Conservation (phyloP, 2,888 invertebrate genomes). For the Ophion costatus region DNA sequence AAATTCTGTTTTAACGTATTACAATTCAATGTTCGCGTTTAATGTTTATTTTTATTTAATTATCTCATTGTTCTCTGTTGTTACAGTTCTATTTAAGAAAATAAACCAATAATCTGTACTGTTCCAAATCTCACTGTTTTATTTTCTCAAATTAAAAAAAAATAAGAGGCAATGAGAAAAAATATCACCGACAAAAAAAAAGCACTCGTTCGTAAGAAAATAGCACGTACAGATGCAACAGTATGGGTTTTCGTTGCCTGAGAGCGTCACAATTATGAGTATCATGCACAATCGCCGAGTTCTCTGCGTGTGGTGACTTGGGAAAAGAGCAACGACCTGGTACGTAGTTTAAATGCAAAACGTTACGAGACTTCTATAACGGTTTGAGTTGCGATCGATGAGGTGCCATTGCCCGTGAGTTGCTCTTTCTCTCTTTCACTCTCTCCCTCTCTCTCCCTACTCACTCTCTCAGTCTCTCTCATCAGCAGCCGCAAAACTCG, state of each 20-base stretch:
- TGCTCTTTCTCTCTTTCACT: neutral
- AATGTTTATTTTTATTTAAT: neutral
- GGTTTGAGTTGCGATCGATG: slow-evolving; percentile 59
- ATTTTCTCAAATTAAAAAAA: too few relatives aligned
- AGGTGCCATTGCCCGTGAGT: slow-evolving; percentile 51
- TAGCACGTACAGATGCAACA: neutral
- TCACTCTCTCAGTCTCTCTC: neutral
- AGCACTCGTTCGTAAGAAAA: neutral
- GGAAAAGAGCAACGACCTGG: neutral
- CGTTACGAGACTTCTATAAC: slow-evolving; percentile 47
- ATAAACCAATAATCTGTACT: neutral
- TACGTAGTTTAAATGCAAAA: slow-evolving; percentile 31
- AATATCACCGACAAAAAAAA: neutral
- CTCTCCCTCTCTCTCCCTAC: slow-evolving; percentile 1
- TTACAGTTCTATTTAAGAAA: neutral
- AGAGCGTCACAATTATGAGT: neutral
- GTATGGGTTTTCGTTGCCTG: too few relatives aligned
- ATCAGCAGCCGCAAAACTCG: slow-evolving; percentile 23
- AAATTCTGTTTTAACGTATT: neutral
- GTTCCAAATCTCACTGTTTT: too few relatives aligned
- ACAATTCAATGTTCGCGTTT: neutral
- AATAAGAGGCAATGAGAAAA: neutral
- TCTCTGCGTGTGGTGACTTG: neutral
- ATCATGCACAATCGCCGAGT: neutral
- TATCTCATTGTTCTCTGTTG: neutral